Evolutionary conservation across 2,888 invertebrate species (phyloP), one percentile per base, ranked within the genome.

Genomic region (Caprella mutica): DNA sequence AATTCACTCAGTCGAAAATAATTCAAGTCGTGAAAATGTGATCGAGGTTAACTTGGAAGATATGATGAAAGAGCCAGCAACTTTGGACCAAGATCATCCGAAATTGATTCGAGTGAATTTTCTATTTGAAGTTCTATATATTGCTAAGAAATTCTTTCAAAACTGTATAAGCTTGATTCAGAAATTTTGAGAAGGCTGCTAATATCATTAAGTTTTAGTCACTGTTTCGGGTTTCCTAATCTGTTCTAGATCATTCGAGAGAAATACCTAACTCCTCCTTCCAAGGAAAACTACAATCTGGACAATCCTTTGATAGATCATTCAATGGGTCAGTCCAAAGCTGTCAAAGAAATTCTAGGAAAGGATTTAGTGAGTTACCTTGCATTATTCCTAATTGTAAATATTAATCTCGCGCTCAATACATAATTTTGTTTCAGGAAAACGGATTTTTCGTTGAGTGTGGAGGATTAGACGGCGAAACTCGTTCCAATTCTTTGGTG

Each of bases 381-480:
- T 51, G 6, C 21, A 5, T 14, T 17, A 4, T 33, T 21, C 21
- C 12, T 19, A 26, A 46, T 26, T n/a, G n/a, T n/a, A n/a, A n/a
- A n/a, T n/a, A n/a, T n/a, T n/a, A n/a, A n/a, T n/a, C n/a, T n/a
- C n/a, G n/a, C n/a, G n/a, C n/a, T n/a, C n/a, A n/a, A n/a, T n/a
- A n/a, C n/a, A n/a, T n/a, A n/a, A n/a, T n/a, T 48, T 38, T 54
- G 57, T 66, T 67, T 21, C 66, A 75, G 73, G 71, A 55, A 66
- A 70, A 72, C 65, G 78, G 78, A 12, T 77, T 78, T 67, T 78
- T 77, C 67, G 70, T 78, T 29, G 78, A 78, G 67, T 77, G 76
- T 60, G 78, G 78, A 3, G 78, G 77, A 4, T 69, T 77, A 58
- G 77, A 78, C 65, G 78, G 78, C 0, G 77, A 78, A 67, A 75